A percentile compares a stretch with the other conserved stretches of the same genome.
Evolutionary conservation across 2,113 vertebrate genomes (phyloP).

Genomic region (Mobula hypostoma): DNA sequence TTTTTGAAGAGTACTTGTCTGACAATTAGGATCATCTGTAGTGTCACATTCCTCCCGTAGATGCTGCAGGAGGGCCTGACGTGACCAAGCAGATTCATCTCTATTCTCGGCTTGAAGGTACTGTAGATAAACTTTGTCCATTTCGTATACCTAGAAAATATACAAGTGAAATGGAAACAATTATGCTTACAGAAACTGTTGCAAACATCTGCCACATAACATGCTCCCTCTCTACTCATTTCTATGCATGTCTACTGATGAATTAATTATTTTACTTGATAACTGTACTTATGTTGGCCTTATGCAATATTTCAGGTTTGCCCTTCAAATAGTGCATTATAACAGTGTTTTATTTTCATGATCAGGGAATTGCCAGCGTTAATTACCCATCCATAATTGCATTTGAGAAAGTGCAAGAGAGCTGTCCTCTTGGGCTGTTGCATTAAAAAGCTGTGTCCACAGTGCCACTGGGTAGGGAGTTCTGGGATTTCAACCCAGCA

Average conservation of each 20-base stretch:
- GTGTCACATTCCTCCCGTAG: slow-evolving; percentile 61
- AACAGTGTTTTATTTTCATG: no score
- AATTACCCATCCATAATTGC: no score
- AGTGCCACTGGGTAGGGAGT: no score
- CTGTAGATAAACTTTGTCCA: slow-evolving; percentile 63
- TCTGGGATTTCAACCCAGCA: no score
- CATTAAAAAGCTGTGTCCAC: no score
- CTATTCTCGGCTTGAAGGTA: slow-evolving; percentile 70
- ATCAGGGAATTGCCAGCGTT: no score
- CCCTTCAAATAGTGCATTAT: neutral
- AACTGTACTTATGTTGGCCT: neutral
- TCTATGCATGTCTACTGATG: neutral
- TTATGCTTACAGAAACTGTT: neutral
- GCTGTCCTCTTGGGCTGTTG: no score
- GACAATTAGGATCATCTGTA: slow-evolving; percentile 56
- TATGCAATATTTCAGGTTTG: neutral
- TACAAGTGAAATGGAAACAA: neutral
- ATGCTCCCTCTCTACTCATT: neutral
- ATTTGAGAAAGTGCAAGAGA: no score
- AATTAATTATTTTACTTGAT: neutral
- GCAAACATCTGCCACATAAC: neutral
- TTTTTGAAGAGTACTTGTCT: neutral
- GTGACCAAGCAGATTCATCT: slow-evolving; percentile 56
- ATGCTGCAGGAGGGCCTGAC: slow-evolving; percentile 61
- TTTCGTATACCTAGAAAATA: slow-evolving; percentile 54